Conservation (phyloP, 2,113 vertebrate genomes). For the Semnopithecus entellus region DNA sequence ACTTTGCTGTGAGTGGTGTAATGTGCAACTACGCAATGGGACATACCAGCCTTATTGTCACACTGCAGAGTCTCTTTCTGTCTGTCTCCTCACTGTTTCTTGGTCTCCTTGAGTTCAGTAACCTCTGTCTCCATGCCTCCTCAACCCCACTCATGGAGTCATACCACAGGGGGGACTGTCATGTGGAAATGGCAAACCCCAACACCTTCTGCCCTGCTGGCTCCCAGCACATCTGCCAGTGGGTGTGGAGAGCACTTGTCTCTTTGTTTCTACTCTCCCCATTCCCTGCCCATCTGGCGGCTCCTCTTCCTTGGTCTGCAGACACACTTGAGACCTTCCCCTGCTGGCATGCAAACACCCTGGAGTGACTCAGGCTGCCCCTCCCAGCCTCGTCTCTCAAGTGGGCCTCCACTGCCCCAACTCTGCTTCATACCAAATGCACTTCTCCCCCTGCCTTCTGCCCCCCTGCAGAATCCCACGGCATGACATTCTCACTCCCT, state of each 20-base stretch:
- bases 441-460: background rate
- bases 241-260: fast-evolving
- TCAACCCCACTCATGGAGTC: background rate
- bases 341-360: background rate
- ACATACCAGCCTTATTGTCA: fast-evolving
- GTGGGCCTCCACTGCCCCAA: background rate
- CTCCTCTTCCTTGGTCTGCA: background rate
- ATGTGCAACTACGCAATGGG: fast-evolving
- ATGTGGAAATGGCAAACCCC: background rate
- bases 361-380: background rate
- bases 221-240: background rate
- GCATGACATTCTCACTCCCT: background rate
- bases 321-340: background rate
- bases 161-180: too few relatives aligned
- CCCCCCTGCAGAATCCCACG: fast-evolving
- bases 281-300: too few relatives aligned
- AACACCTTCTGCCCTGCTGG: background rate
- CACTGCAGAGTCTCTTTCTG: background rate
- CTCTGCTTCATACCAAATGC: background rate
- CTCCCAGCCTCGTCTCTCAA: background rate
- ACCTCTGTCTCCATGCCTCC: too few relatives aligned
- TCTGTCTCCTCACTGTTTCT: background rate
- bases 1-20: background rate
- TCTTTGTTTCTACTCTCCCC: background rate
- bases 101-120: background rate